phyloP scores from a whole-genome alignment of 2,113 vertebrate species.

The Alosa alosa region DNA sequence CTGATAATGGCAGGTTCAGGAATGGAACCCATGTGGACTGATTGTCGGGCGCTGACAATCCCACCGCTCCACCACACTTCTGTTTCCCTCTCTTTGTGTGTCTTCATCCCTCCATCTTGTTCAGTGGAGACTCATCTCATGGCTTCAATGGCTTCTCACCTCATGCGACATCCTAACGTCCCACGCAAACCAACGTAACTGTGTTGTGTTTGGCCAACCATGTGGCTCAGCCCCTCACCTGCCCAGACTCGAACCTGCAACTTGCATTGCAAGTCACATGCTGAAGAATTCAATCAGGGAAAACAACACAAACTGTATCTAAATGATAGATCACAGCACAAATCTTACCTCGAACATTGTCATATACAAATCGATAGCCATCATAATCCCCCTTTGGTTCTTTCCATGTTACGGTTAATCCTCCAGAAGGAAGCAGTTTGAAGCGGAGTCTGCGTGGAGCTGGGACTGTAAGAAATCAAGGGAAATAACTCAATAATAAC shows the following conservation, averaged over 20 bases:
- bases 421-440: constrained; percentile 64
- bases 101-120: too few species aligned
- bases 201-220: too few species aligned
- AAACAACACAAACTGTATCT: neutral
- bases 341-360: constrained; percentile 65
- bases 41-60: too few species aligned
- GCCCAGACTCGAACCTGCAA: neutral
- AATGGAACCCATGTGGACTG: too few species aligned
- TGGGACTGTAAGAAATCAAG: constrained; percentile 64
- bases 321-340: neutral
- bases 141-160: too few species aligned
- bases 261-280: neutral
- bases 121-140: too few species aligned
- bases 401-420: constrained; percentile 70
- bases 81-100: too few species aligned
- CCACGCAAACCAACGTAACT: too few species aligned
- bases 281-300: neutral
- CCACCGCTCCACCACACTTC: too few species aligned
- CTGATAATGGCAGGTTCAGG: too few species aligned
- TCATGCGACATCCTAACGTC: too few species aligned
- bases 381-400: constrained; percentile 74
- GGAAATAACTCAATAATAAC: constrained; percentile 22
- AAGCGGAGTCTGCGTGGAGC: constrained; percentile 70
- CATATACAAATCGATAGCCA: constrained; percentile 72
- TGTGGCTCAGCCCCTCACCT: too few species aligned